phyloP scores from a whole-genome alignment of 2,888 invertebrate genomes.

The Meiosimyza decipiens region DNA sequence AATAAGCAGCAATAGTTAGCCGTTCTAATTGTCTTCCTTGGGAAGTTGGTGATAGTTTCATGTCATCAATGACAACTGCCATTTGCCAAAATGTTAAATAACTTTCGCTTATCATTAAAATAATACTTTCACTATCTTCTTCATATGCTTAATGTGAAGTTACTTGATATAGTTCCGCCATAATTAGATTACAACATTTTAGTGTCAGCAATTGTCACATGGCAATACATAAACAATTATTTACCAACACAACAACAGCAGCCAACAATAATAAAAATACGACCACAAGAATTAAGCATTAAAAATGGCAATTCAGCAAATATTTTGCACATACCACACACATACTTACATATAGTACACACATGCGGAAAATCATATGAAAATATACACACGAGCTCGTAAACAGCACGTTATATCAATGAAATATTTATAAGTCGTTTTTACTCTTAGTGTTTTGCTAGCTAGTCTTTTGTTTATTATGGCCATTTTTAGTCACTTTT shows the following conservation, averaged over 20 bases:
- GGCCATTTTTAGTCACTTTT: constrained; percentile 10
- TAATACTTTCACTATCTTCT: too few relatives aligned
- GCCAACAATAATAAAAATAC: constrained; percentile 4
- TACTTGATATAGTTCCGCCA: not conserved
- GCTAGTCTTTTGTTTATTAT: constrained; percentile 15
- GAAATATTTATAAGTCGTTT: constrained; percentile 19
- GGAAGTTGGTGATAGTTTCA: too few relatives aligned
- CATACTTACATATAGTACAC: not conserved
- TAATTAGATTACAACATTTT: constrained; percentile 13
- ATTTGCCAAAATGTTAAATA: not conserved
- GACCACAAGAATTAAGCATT: not conserved
- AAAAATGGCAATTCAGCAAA: not conserved
- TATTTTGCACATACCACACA: not conserved
- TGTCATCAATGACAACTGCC: constrained; percentile 23
- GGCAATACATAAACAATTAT: not conserved
- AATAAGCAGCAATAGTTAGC: too few relatives aligned
- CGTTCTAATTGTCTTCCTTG: too few relatives aligned
- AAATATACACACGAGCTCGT: not conserved
- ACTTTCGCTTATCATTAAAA: too few relatives aligned
- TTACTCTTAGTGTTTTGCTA: not conserved
- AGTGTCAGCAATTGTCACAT: constrained; percentile 24
- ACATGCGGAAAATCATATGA: not conserved
- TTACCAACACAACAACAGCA: constrained; percentile 6
- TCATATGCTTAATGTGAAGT: not conserved
- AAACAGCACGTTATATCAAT: constrained; percentile 13